Evolutionary conservation across 2,113 vertebrate species (phyloP), one percentile per base, ranked within the genome.

Genomic region (Sinocyclocheilus anophthalmus): DNA sequence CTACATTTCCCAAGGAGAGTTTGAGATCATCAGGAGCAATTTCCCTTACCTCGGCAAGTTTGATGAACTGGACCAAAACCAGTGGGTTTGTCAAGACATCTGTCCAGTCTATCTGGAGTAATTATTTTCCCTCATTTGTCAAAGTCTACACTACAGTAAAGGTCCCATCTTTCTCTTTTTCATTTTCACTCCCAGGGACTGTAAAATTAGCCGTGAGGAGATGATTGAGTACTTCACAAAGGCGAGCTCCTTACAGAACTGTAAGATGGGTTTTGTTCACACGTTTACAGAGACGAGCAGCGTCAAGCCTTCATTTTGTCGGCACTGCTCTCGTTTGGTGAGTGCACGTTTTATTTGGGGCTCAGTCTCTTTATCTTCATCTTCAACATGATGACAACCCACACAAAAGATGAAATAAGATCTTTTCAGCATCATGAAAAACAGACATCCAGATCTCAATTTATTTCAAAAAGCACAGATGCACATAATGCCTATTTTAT

Each of bases 211-310:
- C 86, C 91, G 91, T 42, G 94, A 96, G 86, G 94, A 96, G 90
- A 96, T 95, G 95, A 84, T 95, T 30, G 93, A 93, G 37, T 96
- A 95, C 86, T 96, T 96, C 89, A 91, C 93, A 86, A 93, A 93
- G 83, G 95, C 94, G 83, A 96, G 93, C 86, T 93, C 94, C 0
- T 89, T 94, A 79, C 91, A 95, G 78, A 94, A 94, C 5, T 93
- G 94, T 76, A 95, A 95, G 88, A 96, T 96, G 96, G 95, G 95
- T 84, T 96, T 96, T 91, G 91, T 96, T 30, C 95, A 96, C 91
- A 95, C 92, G 76, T 96, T 96, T 89, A 90, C 89, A 0, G 94
- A 95, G 87, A 93, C 89, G 78, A 95, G 88, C 81, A 95, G 94
- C 73, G 78, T 95, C 86, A 95, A 95, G 72, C 95, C 95, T 0